Conservation (phyloP, 2,888 invertebrate species). For the Selenia dentaria region DNA sequence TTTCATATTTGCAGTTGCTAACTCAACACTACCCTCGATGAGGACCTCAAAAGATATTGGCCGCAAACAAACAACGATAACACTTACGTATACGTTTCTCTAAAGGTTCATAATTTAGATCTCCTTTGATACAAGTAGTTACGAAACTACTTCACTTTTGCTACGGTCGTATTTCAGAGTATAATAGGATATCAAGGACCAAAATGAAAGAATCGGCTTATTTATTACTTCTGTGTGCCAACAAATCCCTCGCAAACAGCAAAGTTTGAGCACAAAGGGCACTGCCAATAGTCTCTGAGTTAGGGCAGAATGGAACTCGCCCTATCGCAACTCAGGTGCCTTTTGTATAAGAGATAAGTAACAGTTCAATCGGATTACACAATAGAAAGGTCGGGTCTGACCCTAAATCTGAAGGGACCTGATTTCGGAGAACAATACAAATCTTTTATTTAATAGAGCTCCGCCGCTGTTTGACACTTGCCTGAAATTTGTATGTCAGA, state of each 20-base stretch:
- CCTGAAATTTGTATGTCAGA: conserved; percentile 10
- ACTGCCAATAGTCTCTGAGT: conserved; percentile 26
- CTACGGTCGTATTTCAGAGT: neutral
- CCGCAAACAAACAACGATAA: too few relatives aligned
- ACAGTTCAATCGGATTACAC: conserved; percentile 41
- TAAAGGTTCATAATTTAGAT: too few relatives aligned
- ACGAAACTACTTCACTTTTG: too few relatives aligned
- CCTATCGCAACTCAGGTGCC: conserved; percentile 36
- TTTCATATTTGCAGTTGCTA: too few relatives aligned
- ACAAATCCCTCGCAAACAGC: conserved; percentile 24
- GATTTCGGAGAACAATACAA: conserved; percentile 31
- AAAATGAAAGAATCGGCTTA: conserved; percentile 12
- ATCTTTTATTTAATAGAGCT: conserved; percentile 34
- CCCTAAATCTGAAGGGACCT: conserved; percentile 26
- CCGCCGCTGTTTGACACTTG: conserved; percentile 16
- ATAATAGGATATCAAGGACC: conserved; percentile 9
- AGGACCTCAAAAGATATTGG: too few relatives aligned
- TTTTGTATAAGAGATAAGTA: conserved; percentile 40
- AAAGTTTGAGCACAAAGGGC: conserved; percentile 28
- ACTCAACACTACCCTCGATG: too few relatives aligned
- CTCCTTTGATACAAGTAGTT: too few relatives aligned
- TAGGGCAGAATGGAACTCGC: conserved; percentile 22
- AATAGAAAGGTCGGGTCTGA: conserved; percentile 36
- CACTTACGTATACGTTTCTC: too few relatives aligned
- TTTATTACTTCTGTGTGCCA: conserved; percentile 16